Conservation (phyloP, 2,797 vertebrate species). For the Aphelocoma californica region DNA sequence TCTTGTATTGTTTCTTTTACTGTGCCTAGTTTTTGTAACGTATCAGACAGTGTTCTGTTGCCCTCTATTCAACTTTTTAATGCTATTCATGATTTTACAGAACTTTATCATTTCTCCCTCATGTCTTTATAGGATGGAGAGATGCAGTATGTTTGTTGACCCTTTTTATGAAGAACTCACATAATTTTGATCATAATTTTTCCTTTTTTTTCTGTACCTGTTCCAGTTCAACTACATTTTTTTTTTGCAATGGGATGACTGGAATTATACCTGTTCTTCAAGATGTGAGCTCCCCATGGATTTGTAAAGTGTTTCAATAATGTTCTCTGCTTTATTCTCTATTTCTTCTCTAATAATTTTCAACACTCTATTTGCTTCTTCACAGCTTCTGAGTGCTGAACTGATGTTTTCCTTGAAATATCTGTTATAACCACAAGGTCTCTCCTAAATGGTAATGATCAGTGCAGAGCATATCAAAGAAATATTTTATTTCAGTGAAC, state of each 20-base stretch:
- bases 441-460: neutral
- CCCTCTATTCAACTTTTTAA: neutral
- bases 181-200: neutral
- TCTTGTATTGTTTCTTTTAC: neutral
- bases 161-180: neutral
- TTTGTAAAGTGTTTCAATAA: neutral
- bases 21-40: neutral
- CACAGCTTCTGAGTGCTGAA: constrained; percentile 7
- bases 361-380: neutral
- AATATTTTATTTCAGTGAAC: neutral
- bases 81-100: neutral
- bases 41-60: neutral
- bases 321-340: neutral
- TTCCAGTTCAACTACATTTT: neutral
- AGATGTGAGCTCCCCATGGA: neutral
- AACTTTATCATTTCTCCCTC: neutral
- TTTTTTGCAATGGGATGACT: neutral
- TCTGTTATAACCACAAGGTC: neutral
- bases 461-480: neutral
- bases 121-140: neutral
- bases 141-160: neutral
- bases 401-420: constrained; percentile 14
- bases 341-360: constrained; percentile 5
- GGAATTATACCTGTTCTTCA: neutral
- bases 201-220: neutral